Base-by-base conservation (phyloP, 2,888 invertebrate genomes). In the Deilephila porcellus region DNA sequence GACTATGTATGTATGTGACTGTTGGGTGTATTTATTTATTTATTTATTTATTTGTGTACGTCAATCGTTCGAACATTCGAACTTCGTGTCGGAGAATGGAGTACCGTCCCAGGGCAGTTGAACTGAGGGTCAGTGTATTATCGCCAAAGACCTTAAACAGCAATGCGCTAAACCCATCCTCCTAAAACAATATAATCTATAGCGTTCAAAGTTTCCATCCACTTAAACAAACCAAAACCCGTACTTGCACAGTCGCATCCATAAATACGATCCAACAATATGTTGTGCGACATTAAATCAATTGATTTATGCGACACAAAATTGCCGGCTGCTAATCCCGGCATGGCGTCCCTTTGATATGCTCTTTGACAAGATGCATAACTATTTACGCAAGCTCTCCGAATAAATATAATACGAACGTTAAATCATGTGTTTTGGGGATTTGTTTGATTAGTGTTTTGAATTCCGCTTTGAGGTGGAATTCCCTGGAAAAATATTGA, bases 301-400 rank as follows among this genome's bases (percentile, higher is more conserved):
- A 67, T 67, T 67, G 67, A 67, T 67, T 67, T 67, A 67, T 45
- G n/a, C n/a, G 25, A 25, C n/a, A 67, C 67, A 67, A 45, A 67
- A 67, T 67, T 67, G 56, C 56, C 56, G 67, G 20, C 63, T 52
- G 67, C 67, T 67, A 25, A 67, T 67, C 67, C 67, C 7, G 34
- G 63, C 32, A 63, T 67, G 67, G 67, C 45, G 45, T 67, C 67
- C 25, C 67, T 67, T 67, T 67, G 67, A 67, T 67, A 67, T 52
- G 4, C 7, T 29, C 34, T 45, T 67, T 67, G 67, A 67, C 67
- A 67, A 67, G 67, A 67, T 52, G 64, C 64, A 52, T 67, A 25
- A 67, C 63, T 63, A 62, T 62, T 62, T 62, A n/a, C 37, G n/a
- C 56, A 63, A 63, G 37, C 37, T 67, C 37, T 52, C 45, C 25